A percentile compares a stretch with the other conserved stretches of the same genome.
Evolutionary conservation across 2,888 invertebrate genomes (phyloP).

Genomic region (Nycteola revayana): DNA sequence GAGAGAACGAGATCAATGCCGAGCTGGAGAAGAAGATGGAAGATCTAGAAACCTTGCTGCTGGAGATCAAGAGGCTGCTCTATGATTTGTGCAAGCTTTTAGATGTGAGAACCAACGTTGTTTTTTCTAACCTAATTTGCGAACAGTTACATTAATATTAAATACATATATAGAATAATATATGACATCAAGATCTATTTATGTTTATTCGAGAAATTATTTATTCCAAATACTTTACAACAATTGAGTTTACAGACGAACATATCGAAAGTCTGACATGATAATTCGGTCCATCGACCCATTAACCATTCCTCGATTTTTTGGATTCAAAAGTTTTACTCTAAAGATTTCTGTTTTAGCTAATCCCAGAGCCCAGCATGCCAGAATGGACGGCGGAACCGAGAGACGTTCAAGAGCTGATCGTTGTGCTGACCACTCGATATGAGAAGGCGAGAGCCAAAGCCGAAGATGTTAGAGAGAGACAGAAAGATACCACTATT

Average conservation of each 20-base stretch:
- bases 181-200: no score
- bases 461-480: constrained; percentile 58
- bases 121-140: no score
- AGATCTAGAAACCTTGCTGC: constrained; percentile 59
- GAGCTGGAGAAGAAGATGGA: constrained; percentile 57
- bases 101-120: constrained; percentile 59
- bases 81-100: constrained; percentile 70
- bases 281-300: no score
- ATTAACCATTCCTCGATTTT: no score
- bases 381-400: constrained; percentile 74
- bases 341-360: constrained; percentile 32
- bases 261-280: no score
- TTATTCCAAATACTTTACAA: no score
- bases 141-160: no score
- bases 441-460: constrained; percentile 59
- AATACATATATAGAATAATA: no score
- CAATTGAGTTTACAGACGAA: no score
- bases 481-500: constrained; percentile 50
- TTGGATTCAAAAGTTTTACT: no score
- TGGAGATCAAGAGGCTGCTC: constrained; percentile 69
- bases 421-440: constrained; percentile 62
- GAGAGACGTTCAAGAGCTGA: constrained; percentile 65
- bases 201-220: no score
- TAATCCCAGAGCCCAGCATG: constrained; percentile 62
- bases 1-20: constrained; percentile 57